Conservation (phyloP, 2,113 vertebrate genomes). For the Calyptomena viridis region DNA sequence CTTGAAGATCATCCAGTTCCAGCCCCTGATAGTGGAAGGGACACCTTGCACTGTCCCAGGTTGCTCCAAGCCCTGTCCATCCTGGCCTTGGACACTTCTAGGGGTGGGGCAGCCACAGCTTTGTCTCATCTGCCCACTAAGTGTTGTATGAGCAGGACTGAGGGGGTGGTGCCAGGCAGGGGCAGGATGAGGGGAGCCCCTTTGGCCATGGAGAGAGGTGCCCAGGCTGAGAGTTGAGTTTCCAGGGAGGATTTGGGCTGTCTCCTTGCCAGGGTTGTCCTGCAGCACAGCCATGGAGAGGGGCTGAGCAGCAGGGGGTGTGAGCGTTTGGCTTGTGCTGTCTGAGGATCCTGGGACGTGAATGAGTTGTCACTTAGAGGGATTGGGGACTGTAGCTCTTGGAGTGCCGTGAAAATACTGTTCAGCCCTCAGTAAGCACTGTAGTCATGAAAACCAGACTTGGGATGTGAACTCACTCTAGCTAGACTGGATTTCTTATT, state of each 20-base stretch:
- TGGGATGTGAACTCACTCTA: background rate
- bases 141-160: background rate
- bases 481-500: background rate
- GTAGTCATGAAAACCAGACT: background rate
- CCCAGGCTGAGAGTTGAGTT: background rate
- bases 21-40: background rate
- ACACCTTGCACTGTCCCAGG: background rate
- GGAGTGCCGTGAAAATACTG: background rate
- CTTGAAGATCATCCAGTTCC: background rate
- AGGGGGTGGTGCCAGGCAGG: background rate
- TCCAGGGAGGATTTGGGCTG: background rate
- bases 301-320: background rate
- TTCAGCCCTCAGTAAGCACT: background rate
- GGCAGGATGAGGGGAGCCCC: background rate
- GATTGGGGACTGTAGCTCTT: background rate
- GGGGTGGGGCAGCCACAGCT: background rate
- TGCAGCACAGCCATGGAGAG: background rate
- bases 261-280: background rate
- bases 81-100: background rate
- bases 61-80: rapidly evolving
- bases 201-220: background rate
- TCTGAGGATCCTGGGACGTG: background rate
- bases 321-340: background rate
- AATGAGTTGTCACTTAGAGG: background rate
- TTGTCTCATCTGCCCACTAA: background rate